Conservation (phyloP, 2,888 invertebrate species). For the Autographa gamma region DNA sequence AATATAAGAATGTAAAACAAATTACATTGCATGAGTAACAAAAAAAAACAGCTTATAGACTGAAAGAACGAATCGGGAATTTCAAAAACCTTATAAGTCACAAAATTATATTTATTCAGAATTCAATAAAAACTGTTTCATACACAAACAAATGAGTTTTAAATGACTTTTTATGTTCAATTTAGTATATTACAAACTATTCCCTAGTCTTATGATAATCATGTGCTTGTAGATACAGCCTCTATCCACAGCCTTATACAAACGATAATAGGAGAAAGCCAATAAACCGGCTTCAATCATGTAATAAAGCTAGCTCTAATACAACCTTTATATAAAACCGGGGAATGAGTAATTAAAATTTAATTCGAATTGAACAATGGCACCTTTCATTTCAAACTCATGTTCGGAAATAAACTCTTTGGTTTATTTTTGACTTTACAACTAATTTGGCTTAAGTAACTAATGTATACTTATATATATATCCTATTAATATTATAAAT, state of each 20-base stretch:
- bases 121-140: too few species aligned
- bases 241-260: background rate
- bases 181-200: background rate
- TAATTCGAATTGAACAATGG: conserved; percentile 41
- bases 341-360: conserved; percentile 39
- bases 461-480: too few species aligned
- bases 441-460: too few species aligned
- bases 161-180: too few species aligned
- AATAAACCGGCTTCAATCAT: conserved; percentile 16
- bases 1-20: too few species aligned
- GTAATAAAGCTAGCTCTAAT: conserved; percentile 38
- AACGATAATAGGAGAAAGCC: conserved; percentile 14
- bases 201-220: background rate
- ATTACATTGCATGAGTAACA: background rate
- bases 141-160: too few species aligned
- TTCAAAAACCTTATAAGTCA: too few species aligned
- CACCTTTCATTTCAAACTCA: conserved; percentile 12
- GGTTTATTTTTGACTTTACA: too few species aligned
- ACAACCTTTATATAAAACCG: conserved; percentile 26
- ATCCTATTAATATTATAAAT: too few species aligned
- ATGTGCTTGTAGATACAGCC: background rate
- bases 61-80: background rate
- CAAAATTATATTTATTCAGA: too few species aligned
- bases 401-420: conserved; percentile 27
- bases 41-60: background rate